phyloP scores from a whole-genome alignment of 2,113 vertebrate species.

The Shinisaurus crocodilurus region DNA sequence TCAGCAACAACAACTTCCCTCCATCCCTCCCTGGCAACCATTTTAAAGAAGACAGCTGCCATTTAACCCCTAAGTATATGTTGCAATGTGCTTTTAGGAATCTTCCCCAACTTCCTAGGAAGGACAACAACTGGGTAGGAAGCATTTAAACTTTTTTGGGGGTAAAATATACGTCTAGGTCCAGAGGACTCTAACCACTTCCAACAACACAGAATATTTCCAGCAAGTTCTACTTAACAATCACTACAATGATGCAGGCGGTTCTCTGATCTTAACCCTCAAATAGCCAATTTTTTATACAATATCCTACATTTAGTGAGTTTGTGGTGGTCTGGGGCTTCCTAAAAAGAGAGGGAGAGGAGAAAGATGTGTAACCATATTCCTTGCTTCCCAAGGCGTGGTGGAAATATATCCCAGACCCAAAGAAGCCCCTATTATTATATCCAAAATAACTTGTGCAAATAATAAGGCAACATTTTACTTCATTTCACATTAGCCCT shows the following conservation, averaged over 20 bases:
- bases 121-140: not conserved
- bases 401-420: not conserved
- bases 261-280: not conserved
- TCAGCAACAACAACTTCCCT: too few relatives aligned
- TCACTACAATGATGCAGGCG: too few relatives aligned
- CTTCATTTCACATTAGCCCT: not conserved
- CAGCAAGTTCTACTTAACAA: not conserved
- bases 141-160: not conserved
- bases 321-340: not conserved
- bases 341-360: not conserved
- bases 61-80: too few relatives aligned
- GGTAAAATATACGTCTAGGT: not conserved
- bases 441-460: not conserved
- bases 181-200: not conserved
- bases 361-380: not conserved
- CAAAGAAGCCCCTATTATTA: not conserved
- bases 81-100: not conserved
- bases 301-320: not conserved
- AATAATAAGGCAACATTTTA: not conserved
- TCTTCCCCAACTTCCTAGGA: not conserved
- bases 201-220: not conserved
- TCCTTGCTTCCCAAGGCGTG: not conserved
- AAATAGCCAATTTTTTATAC: not conserved
- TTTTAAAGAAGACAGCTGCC: too few relatives aligned
- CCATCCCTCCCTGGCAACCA: too few relatives aligned